phyloP scores from a whole-genome alignment of 2,113 vertebrate species.

The Hippocampus barbouri region DNA sequence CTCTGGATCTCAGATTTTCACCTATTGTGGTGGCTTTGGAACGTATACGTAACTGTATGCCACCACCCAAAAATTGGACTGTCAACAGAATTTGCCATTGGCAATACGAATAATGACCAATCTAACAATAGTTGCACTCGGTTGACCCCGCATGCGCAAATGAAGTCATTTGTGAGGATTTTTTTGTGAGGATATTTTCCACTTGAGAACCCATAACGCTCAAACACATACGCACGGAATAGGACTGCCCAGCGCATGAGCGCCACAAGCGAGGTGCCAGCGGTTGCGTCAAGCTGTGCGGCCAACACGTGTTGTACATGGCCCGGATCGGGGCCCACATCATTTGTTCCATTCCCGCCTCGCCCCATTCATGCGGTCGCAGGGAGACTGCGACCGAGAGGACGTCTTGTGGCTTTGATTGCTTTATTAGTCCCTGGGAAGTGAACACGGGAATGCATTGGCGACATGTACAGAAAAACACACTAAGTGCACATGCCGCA shows the following conservation, averaged over 20 bases:
- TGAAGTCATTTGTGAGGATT: not conserved
- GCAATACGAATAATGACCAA: not conserved
- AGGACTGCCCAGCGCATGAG: slow-evolving; percentile 35
- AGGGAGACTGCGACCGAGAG: slow-evolving; percentile 43
- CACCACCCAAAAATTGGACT: not conserved
- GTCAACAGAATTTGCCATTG: not conserved
- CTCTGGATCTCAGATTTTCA: not conserved
- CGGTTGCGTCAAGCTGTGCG: slow-evolving; percentile 33
- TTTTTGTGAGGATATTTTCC: not conserved
- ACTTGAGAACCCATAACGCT: slow-evolving; percentile 6
- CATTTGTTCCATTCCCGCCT: slow-evolving; percentile 48
- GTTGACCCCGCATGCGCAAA: not conserved
- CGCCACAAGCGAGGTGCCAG: slow-evolving; percentile 22
- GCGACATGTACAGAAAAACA: slow-evolving; percentile 5
- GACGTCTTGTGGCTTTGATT: slow-evolving; percentile 13
- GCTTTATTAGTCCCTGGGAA: not conserved
- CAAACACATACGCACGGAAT: slow-evolving; percentile 7
- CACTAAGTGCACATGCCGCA: not conserved
- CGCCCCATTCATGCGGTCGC: slow-evolving; percentile 47
- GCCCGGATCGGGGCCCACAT: slow-evolving; percentile 47
- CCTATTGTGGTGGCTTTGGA: not conserved
- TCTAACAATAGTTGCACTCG: not conserved
- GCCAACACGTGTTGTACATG: slow-evolving; percentile 46
- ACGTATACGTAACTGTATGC: not conserved
- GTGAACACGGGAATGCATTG: slow-evolving; percentile 5